Conservation (phyloP, 2,888 invertebrate species). For the Helobdella robusta region DNA sequence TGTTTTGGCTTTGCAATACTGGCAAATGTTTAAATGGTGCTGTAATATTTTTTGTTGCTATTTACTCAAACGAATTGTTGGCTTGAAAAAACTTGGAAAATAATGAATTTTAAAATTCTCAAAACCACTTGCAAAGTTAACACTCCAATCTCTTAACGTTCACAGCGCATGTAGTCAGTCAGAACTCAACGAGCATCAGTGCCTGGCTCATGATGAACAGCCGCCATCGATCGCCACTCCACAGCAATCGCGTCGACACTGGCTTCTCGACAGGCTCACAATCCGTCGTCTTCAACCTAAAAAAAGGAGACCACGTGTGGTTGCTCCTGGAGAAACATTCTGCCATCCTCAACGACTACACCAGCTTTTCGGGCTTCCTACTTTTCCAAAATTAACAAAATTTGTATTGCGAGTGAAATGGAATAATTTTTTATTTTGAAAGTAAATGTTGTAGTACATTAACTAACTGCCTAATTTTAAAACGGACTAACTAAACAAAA, state of each 20-base stretch:
- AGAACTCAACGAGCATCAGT: constrained; percentile 42
- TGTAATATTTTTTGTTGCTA: too few relatives aligned
- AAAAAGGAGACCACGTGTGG: constrained; percentile 45
- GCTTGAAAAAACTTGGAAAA: too few relatives aligned
- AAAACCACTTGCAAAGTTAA: too few relatives aligned
- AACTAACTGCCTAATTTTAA: too few relatives aligned
- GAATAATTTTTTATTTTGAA: background rate
- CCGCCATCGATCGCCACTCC: constrained; percentile 43
- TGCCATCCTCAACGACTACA: constrained; percentile 45
- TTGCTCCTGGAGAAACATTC: constrained; percentile 44
- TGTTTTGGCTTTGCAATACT: too few relatives aligned
- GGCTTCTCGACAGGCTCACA: constrained; percentile 46
- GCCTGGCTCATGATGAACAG: constrained; percentile 48
- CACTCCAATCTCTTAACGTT: too few relatives aligned
- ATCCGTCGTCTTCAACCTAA: constrained; percentile 41
- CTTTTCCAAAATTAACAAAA: constrained; percentile 38
- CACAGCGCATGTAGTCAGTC: constrained; percentile 43
- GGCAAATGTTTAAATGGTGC: too few relatives aligned
- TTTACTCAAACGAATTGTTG: too few relatives aligned
- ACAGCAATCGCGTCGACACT: constrained; percentile 43
- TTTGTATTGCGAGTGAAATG: background rate
- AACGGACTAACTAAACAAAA: too few relatives aligned
- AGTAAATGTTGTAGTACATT: too few relatives aligned
- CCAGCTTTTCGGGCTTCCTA: constrained; percentile 46
- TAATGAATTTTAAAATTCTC: too few relatives aligned